These are phyloP conservation scores for Sebastes iracundus DNA, from an alignment of 2,797 vertebrate species.

Conservation along the genomic window DNA sequence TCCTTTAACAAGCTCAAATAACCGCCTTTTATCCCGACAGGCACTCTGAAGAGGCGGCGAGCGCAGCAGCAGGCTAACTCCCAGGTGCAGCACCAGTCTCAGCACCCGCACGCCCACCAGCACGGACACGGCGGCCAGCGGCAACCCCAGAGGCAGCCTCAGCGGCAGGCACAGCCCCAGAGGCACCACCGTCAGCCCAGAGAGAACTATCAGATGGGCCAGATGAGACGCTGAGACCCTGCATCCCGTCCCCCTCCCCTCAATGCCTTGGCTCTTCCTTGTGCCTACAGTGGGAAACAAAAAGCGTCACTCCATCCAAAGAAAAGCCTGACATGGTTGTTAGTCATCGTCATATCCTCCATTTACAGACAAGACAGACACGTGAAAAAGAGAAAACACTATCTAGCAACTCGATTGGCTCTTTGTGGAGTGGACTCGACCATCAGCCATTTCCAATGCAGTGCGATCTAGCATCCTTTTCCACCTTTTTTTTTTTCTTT, in stretches of 20 bases:
- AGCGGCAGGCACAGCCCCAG: conserved; percentile 84
- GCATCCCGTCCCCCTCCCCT: conserved; percentile 78
- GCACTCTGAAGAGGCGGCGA: conserved; percentile 97
- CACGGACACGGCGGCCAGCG: conserved; percentile 76
- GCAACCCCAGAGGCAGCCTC: conserved; percentile 74
- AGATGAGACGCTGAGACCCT: conserved; percentile 94
- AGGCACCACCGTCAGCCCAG: conserved; percentile 92
- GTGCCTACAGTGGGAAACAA: conserved; percentile 99
- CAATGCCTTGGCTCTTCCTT: conserved; percentile 98
- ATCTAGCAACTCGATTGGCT: conserved; percentile 63
- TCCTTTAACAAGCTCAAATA: background rate
- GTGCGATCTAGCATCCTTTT: conserved; percentile 66
- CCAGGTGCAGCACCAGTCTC: conserved; percentile 85
- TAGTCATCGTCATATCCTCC: conserved; percentile 83
- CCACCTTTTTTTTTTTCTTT: conserved; percentile 24
- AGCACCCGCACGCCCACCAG: conserved; percentile 87
- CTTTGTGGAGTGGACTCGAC: conserved; percentile 74
- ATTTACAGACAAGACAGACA: conserved; percentile 64
- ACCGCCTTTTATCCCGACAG: conserved; percentile 65
- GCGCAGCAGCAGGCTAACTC: conserved; percentile 91
- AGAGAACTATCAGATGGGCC: conserved; percentile 98
- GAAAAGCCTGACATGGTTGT: conserved; percentile 89
- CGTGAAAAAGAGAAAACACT: conserved; percentile 60
- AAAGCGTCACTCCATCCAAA: conserved; percentile 93
- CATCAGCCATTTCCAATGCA: conserved; percentile 75